A percentile compares a stretch with the other conserved stretches of the same genome.
Conservation (phyloP, 2,888 invertebrate genomes). For the Agonopterix heracliana region DNA sequence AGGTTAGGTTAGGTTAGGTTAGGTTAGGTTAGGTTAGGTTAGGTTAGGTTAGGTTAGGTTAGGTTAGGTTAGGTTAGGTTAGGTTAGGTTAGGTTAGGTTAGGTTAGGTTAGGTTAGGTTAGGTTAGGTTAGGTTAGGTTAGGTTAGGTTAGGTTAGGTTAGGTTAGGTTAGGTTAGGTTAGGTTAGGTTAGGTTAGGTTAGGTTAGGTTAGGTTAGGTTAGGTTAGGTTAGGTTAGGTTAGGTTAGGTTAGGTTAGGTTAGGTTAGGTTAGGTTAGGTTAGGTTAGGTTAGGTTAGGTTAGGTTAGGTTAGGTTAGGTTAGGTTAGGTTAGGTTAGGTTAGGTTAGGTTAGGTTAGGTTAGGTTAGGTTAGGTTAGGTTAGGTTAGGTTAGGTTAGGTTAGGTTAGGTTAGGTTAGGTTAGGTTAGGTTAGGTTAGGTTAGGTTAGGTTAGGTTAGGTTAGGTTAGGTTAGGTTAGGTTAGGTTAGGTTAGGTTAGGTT, state of each 20-base stretch:
- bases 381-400: slow-evolving; percentile 11
- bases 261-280: slow-evolving; percentile 17
- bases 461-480: slow-evolving; percentile 2
- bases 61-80: slow-evolving; percentile 18
- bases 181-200: slow-evolving; percentile 9
- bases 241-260: slow-evolving; percentile 17
- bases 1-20: slow-evolving; percentile 14
- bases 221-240: too few species aligned
- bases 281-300: slow-evolving; percentile 15
- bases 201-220: slow-evolving; percentile 14
- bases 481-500: slow-evolving; percentile 17
- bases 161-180: slow-evolving; percentile 7
- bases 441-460: background rate
- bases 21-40: slow-evolving; percentile 17
- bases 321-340: slow-evolving; percentile 13
- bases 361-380: slow-evolving; percentile 9
- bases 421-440: background rate
- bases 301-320: slow-evolving; percentile 11
- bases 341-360: slow-evolving; percentile 13
- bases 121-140: slow-evolving; percentile 12
- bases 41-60: slow-evolving; percentile 17
- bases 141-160: slow-evolving; percentile 11
- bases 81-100: slow-evolving; percentile 16
- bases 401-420: slow-evolving; percentile 11
- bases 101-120: slow-evolving; percentile 14